Conservation (phyloP, 2,797 vertebrate genomes). For the Columba guinea region DNA sequence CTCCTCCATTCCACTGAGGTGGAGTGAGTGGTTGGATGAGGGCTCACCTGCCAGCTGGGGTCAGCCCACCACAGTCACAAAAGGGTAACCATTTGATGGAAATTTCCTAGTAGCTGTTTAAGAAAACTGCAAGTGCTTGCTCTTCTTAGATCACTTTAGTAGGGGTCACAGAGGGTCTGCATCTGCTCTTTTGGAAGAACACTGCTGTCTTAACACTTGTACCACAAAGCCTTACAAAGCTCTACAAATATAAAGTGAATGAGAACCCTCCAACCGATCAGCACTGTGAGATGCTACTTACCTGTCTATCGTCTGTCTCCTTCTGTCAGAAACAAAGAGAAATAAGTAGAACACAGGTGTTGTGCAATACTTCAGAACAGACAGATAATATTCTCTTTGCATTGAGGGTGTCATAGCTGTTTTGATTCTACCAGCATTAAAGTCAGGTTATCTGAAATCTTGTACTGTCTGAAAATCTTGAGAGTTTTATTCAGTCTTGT, state of each 20-base stretch:
- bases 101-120: not conserved
- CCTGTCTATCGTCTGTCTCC: not conserved
- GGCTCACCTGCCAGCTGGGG: not conserved
- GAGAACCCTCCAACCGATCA: not conserved
- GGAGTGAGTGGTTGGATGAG: not conserved
- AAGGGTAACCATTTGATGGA: not conserved
- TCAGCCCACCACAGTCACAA: not conserved
- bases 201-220: not conserved
- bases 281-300: not conserved
- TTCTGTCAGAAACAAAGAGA: not conserved
- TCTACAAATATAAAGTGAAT: not conserved
- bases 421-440: not conserved
- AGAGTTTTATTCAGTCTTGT: not conserved
- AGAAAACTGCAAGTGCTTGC: not conserved
- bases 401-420: not conserved
- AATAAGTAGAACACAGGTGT: not conserved
- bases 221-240: not conserved
- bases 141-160: not conserved
- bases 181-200: not conserved
- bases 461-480: not conserved
- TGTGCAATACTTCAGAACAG: not conserved
- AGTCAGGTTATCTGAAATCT: not conserved
- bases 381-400: not conserved
- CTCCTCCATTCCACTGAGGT: not conserved
- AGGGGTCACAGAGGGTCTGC: not conserved